Base-by-base conservation (phyloP, 2,113 vertebrate species). In the Lepidothrix coronata region DNA sequence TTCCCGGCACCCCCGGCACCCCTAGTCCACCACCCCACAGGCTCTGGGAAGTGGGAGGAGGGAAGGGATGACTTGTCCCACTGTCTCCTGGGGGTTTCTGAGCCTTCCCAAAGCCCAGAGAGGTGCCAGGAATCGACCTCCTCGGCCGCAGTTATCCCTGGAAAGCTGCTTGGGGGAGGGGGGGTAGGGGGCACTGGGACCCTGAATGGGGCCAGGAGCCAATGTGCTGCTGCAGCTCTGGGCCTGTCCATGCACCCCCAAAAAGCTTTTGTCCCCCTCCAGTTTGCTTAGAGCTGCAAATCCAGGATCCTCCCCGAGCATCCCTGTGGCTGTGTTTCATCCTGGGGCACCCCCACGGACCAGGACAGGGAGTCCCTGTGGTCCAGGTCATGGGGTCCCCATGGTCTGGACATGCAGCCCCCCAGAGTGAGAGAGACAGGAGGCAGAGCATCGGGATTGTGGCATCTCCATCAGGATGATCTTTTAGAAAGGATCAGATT, bases 401-500 rank as follows among this genome's bases (percentile, higher is more conserved):
- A 0, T 2, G 33, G 12, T 22, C 49, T 0, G 0, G 39, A 33
- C 48, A 73, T 0, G 0, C 39, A 52, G 25, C 14, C 22, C 43
- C 63, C 39, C 0, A 0, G n/a, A 63, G 27, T 0, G 0, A 78
- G 61, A 33, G 27, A n/a, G 61, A 5, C 22, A 58, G 49, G 49
- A 49, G 28, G 30, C 17, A 62, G 25, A 24, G 6, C 2, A 0
- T 1, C 44, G 51, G 27, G 44, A 86, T 41, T 0, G 4, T 3
- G 5, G 70, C 4, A 12, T 39, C 12, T 44, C 48, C 43, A 28
- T 21, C 5, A 1, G 79, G 74, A 71, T 24, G 18, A 20, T 37
- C 49, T 63, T 49, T 68, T 19, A 11, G 74, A 52, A 77, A 9
- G 51, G 37, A 80, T 65, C 46, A 44, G 21, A 67, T 55, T 21